Evolutionary conservation across 2,113 vertebrate genomes (phyloP), one percentile per base, ranked within the genome.

Genomic region (Ursus arctos): DNA sequence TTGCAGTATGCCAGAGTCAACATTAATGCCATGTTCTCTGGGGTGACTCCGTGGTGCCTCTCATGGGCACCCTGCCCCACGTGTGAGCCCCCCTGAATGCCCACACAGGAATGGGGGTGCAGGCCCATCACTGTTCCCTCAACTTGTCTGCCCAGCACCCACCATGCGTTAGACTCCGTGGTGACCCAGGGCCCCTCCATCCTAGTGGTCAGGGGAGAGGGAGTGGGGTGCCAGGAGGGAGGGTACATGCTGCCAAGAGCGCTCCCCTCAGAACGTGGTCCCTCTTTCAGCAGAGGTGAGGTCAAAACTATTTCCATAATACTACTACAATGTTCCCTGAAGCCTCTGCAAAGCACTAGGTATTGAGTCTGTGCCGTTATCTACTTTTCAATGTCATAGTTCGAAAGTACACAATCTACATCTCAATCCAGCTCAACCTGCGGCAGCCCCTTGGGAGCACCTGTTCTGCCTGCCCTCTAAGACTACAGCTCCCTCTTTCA

Each of bases 21-120:
- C 9, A 4, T 2, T 9, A 33, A 51, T 53, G 28, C 72, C 88
- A 14, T 0, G 47, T 74, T 88, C 69, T 92, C 9, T 0, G 3
- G 26, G 72, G 28, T 0, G 9, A 11, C 51, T 26, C 22, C 1
- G 16, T 24, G 33, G 14, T 3, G 2, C 74, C 91, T 63, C 77
- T 0, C 74, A 31, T 7, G 6, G 85, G 8, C 0, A 12, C 0
- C 0, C 19, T 0, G 0, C 16, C 1, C 57, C 0, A 31, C 0
- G 2, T 4, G 96, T 82, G 92, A 90, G 67, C 96, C 87, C 97
- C 97, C 96, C 63, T 96, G 97, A n/a, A 1, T 1, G 9, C 22
- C 14, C 31, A 9, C 36, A 53, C 43, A 43, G n/a, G 85, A 98
- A 98, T 4, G 28, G 97, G 98, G 98, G 84, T 97, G 65, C 47